Evolutionary conservation across 2,113 vertebrate genomes (phyloP).

Genomic region (Epinephelus moara): DNA sequence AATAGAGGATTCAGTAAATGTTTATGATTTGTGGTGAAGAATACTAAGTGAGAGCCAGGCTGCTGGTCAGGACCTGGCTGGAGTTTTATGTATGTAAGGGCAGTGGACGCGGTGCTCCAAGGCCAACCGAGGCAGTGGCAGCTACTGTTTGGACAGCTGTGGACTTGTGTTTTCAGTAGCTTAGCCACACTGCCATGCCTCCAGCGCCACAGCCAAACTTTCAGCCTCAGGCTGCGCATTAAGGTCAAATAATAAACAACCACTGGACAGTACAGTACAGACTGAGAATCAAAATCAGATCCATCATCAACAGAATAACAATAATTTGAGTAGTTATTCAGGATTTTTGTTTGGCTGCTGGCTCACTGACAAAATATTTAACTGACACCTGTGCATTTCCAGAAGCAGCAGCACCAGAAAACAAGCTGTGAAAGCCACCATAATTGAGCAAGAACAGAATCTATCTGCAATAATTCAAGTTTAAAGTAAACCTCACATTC

Average conservation of each 20-base stretch:
- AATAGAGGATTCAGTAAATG: slow-evolving; percentile 33
- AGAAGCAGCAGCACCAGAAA: not conserved
- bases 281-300: slow-evolving; percentile 11
- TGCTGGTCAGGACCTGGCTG: slow-evolving; percentile 45
- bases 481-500: not conserved
- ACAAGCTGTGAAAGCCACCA: not conserved
- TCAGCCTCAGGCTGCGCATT: slow-evolving; percentile 15
- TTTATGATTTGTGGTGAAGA: slow-evolving; percentile 33
- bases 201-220: slow-evolving; percentile 45
- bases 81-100: slow-evolving; percentile 42
- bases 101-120: slow-evolving; percentile 29
- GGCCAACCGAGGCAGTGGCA: slow-evolving; percentile 40
- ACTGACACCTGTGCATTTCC: slow-evolving; percentile 11
- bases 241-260: slow-evolving; percentile 27
- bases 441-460: not conserved
- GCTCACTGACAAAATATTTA: not conserved
- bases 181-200: slow-evolving; percentile 59
- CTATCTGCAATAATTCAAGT: not conserved
- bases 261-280: not conserved
- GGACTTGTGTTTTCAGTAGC: slow-evolving; percentile 68
- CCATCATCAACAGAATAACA: slow-evolving; percentile 12
- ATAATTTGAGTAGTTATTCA: not conserved
- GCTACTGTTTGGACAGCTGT: slow-evolving; percentile 82
- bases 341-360: not conserved
- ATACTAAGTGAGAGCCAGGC: slow-evolving; percentile 16